Evolutionary conservation across 2,797 vertebrate species (phyloP).

Genomic region (Sphaeramia orbicularis): DNA sequence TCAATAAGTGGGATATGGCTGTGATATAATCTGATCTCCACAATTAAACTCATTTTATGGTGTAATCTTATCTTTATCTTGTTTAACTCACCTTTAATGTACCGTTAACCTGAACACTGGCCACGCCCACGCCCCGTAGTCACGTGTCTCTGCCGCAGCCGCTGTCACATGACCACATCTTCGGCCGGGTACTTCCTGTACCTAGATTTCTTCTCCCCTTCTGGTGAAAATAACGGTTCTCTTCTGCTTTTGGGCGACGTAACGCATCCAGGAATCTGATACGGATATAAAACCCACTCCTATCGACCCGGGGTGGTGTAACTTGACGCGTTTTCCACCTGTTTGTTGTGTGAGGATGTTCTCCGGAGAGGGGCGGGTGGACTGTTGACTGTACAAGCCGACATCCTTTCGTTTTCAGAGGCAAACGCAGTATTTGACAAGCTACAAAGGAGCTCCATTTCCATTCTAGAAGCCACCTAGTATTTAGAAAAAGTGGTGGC

Average conservation of each 20-base stretch:
- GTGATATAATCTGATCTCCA: too few species aligned
- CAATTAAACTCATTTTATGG: too few species aligned
- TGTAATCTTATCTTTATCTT: neutral
- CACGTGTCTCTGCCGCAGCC: conserved; percentile 75
- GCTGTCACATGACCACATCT: conserved; percentile 72
- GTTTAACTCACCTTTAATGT: neutral
- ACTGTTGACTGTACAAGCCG: conserved; percentile 2
- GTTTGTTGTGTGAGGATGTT: conserved; percentile 39
- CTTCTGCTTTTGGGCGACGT: neutral
- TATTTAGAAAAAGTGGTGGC: conserved; percentile 25
- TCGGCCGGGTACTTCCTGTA: conserved; percentile 59
- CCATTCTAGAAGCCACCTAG: neutral
- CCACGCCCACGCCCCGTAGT: conserved; percentile 12
- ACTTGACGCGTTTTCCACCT: neutral
- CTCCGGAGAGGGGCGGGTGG: conserved; percentile 22
- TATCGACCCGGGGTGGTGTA: neutral
- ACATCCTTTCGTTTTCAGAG: conserved; percentile 6
- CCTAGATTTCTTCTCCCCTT: conserved; percentile 32
- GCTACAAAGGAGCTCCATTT: neutral
- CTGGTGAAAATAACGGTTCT: conserved; percentile 9
- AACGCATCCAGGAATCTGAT: neutral
- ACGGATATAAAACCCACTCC: neutral
- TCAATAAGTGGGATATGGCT: too few species aligned
- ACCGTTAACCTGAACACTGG: neutral
- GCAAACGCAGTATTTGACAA: conserved; percentile 17